These are phyloP conservation scores for Ostrea denselamellosa DNA, from an alignment of 1,140 invertebrate species.

Conservation along the genomic window DNA sequence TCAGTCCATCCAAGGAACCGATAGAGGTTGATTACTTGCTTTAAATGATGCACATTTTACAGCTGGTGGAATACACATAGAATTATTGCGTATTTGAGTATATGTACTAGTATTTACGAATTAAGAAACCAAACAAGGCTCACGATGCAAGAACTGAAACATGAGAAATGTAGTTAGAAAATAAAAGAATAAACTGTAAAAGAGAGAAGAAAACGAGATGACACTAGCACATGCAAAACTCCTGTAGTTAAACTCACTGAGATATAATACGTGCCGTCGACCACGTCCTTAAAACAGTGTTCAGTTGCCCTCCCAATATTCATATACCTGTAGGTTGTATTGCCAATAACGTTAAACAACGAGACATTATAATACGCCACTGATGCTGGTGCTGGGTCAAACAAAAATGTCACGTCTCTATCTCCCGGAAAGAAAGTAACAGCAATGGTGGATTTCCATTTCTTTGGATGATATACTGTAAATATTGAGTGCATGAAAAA, in stretches of 20 bases:
- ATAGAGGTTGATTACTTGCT: no score
- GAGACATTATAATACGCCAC: not conserved
- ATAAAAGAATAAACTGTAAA: no score
- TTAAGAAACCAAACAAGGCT: no score
- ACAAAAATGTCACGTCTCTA: not conserved
- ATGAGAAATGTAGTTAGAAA: no score
- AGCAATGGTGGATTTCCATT: not conserved
- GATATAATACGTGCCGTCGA: not conserved
- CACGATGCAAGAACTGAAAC: no score
- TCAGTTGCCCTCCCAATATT: not conserved
- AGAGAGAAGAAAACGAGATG: no score
- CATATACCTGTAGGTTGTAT: not conserved
- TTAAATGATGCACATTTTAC: no score
- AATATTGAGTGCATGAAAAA: not conserved
- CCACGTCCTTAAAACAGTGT: not conserved
- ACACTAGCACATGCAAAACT: no score
- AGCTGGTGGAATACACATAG: no score
- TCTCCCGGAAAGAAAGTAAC: not conserved
- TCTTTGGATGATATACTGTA: not conserved
- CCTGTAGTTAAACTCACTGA: not conserved
- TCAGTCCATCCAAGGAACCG: no score
- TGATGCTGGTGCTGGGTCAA: not conserved
- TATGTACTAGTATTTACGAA: no score
- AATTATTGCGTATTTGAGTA: no score
- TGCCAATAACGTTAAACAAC: not conserved